Evolutionary conservation across 2,888 invertebrate species (phyloP).

Genomic region (Macrosoma leucophasiata): DNA sequence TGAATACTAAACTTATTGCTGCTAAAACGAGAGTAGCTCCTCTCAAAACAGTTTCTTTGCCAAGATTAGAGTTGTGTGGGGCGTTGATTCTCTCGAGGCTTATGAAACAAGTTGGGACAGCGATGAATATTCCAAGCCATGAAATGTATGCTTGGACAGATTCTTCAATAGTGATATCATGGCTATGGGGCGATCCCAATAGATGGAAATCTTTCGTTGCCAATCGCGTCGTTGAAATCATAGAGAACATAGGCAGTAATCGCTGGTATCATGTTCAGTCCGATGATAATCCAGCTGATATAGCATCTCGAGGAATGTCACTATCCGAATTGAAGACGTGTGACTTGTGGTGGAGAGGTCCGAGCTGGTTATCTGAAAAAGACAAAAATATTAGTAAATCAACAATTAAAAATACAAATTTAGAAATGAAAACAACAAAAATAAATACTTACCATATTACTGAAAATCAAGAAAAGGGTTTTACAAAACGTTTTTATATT

Average conservation of each 20-base stretch:
- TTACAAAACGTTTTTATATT: conserved; percentile 1
- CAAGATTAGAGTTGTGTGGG: conserved; percentile 19
- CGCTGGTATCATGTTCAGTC: conserved; percentile 20
- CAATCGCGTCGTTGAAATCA: conserved; percentile 23
- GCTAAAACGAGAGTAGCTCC: conserved; percentile 20
- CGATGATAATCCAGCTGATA: conserved; percentile 19
- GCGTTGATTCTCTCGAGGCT: conserved; percentile 17
- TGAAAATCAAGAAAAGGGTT: background rate
- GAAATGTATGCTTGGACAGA: conserved; percentile 30
- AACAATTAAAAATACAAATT: conserved; percentile 1
- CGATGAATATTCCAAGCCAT: conserved; percentile 12
- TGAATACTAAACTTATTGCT: conserved; percentile 20
- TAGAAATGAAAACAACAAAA: conserved; percentile 7
- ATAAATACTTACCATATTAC: conserved; percentile 1
- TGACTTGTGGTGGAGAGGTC: conserved; percentile 20
- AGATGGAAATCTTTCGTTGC: conserved; percentile 27
- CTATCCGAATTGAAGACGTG: conserved; percentile 9
- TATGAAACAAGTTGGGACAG: conserved; percentile 15
- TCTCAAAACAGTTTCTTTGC: conserved; percentile 14
- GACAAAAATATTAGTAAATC: conserved; percentile 9
- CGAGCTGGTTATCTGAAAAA: conserved; percentile 15
- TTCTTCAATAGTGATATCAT: conserved; percentile 26
- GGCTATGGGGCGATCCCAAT: conserved; percentile 26
- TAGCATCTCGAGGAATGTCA: conserved; percentile 12
- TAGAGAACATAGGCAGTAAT: conserved; percentile 5